Evolutionary conservation across 2,888 invertebrate genomes (phyloP), one percentile per base, ranked within the genome.

Genomic region (Timema cristinae): DNA sequence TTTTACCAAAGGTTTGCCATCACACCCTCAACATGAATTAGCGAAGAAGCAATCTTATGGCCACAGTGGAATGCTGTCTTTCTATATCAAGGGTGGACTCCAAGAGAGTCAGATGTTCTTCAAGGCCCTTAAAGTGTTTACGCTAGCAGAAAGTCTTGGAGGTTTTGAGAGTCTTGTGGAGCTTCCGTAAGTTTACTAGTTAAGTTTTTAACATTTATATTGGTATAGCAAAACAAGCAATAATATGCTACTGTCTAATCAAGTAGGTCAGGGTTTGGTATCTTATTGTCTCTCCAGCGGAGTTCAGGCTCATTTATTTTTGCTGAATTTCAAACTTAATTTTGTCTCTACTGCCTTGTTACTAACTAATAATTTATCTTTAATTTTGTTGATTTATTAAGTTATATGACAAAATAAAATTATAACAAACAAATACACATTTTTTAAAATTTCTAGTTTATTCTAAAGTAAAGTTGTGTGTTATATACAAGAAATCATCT

Each of bases 91-190:
- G 78, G 96, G 95, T 0, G 90, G 86, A 6, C 79, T 92, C 56
- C 84, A 88, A 71, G 89, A 94, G 77, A 90, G 94, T 0, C 85
- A 85, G 72, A 89, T 85, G 71, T 93, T 98, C 79, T 83, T 97
- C 47, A 87, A 88, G 76, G 81, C 88, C 7, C 83, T 97, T 50
- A 91, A 94, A 84, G 78, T 95, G 48, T 95, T 97, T 81, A 89
- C 87, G 0, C 82, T 97, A 69, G 98, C 98, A 6, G 98, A 97
- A 81, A 97, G 97, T 80, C 87, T 99, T 73, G 98, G 98, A 68
- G 97, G 97, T 71, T 95, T 91, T 79, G 97, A 98, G 81, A 96
- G 95, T 80, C 87, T 98, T 76, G 94, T 95, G 5, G 97, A 97
- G 85, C 85, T 97, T 76, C 98, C 98, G 92, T 94, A 85, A 89